These are phyloP conservation scores for Drosophila meridionalis DNA, from an alignment of 2,888 invertebrate species.

Conservation along the genomic window DNA sequence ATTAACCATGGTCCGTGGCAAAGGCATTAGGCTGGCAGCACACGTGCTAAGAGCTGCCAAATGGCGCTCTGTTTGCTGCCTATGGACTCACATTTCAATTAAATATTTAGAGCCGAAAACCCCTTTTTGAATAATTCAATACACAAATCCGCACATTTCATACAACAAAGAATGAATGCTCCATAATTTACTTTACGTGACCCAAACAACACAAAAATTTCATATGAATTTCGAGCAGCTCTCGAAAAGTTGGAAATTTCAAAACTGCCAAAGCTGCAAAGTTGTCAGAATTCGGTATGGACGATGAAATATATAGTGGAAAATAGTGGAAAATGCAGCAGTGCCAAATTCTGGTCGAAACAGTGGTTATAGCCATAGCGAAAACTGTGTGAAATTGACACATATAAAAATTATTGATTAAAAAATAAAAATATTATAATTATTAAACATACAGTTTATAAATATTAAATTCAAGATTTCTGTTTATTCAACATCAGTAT, in stretches of 20 bases:
- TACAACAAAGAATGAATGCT: slow-evolving; percentile 48
- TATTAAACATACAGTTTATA: too few relatives aligned
- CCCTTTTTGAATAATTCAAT: slow-evolving; percentile 65
- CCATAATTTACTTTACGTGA: slow-evolving; percentile 67
- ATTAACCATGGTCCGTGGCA: slow-evolving; percentile 35
- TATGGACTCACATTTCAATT: slow-evolving; percentile 49
- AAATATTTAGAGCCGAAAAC: slow-evolving; percentile 57
- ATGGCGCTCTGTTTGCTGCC: not conserved
- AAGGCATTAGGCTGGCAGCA: slow-evolving; percentile 33
- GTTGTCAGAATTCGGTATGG: not conserved
- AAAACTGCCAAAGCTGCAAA: slow-evolving; percentile 10
- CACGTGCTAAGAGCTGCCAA: slow-evolving; percentile 37
- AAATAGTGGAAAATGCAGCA: not conserved
- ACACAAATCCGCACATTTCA: slow-evolving; percentile 54
- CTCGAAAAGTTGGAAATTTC: slow-evolving; percentile 2
- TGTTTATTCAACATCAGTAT: too few relatives aligned
- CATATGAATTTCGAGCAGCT: slow-evolving; percentile 10
- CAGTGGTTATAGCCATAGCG: not conserved
- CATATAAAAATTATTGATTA: not conserved
- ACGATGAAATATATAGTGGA: slow-evolving; percentile 6
- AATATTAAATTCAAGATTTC: too few relatives aligned
- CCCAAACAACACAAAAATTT: slow-evolving; percentile 46
- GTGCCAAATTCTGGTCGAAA: not conserved
- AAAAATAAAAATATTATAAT: too few relatives aligned
- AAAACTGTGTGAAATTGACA: not conserved